A percentile compares a stretch with the other conserved stretches of the same genome.
Conservation (phyloP, 1,140 invertebrate species). For the Dendroctonus valens region DNA sequence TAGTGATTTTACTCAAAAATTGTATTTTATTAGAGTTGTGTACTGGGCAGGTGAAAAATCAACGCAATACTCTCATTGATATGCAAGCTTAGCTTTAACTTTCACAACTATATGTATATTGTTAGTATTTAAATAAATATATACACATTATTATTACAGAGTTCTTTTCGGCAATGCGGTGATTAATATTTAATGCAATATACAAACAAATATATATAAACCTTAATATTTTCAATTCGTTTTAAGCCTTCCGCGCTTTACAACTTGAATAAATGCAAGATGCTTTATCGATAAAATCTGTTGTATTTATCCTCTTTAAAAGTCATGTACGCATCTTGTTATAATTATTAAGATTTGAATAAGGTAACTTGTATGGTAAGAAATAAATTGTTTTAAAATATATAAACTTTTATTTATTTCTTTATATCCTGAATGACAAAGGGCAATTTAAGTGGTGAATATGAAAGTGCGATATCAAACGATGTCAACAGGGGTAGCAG, state of each 20-base stretch:
- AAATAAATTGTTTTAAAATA: conserved; percentile 43
- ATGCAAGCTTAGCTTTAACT: conserved; percentile 24
- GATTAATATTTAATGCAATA: background rate
- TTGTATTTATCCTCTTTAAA: conserved; percentile 34
- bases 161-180: conserved; percentile 15
- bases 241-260: conserved; percentile 29
- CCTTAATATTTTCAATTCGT: conserved; percentile 22
- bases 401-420: background rate
- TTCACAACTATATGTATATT: conserved; percentile 29
- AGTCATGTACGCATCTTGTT: conserved; percentile 40
- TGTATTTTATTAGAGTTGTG: background rate
- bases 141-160: conserved; percentile 10
- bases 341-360: conserved; percentile 39
- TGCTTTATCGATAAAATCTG: conserved; percentile 16
- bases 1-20: background rate
- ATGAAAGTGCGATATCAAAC: background rate
- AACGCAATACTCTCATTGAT: conserved; percentile 6
- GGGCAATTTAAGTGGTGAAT: too few relatives aligned
- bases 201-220: conserved; percentile 10
- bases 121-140: conserved; percentile 24
- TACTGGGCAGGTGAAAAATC: background rate
- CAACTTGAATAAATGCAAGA: conserved; percentile 20
- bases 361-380: conserved; percentile 39
- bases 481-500: too few relatives aligned
- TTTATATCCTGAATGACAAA: background rate